Evolutionary conservation across 2,113 vertebrate genomes (phyloP).

Genomic region (Plotosus lineatus): DNA sequence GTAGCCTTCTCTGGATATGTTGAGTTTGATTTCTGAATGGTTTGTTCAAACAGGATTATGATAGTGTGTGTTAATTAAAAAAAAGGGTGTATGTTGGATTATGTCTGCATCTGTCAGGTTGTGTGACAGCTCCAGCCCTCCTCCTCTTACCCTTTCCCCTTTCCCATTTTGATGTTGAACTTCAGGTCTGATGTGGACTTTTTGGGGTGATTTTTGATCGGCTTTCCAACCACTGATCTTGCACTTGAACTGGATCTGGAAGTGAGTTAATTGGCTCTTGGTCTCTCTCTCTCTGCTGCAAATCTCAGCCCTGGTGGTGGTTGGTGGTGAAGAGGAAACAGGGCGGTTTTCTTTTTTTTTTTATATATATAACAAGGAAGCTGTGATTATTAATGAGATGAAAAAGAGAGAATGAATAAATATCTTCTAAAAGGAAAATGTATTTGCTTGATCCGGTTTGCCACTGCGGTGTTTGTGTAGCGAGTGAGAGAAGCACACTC

Average conservation of each 20-base stretch:
- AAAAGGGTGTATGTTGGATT: background rate
- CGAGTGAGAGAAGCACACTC: background rate
- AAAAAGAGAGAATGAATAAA: background rate
- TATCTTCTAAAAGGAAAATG: background rate
- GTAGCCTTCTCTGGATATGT: background rate
- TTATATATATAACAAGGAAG: background rate
- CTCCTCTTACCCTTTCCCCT: background rate
- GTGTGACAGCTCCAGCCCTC: slow-evolving; percentile 6
- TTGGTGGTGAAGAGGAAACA: background rate
- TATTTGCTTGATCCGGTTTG: background rate
- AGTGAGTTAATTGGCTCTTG: slow-evolving; percentile 66
- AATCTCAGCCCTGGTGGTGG: slow-evolving; percentile 41
- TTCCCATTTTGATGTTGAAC: background rate
- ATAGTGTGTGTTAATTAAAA: background rate
- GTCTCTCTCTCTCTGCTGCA: slow-evolving; percentile 31
- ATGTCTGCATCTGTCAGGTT: background rate
- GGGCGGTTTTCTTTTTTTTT: slow-evolving; percentile 4
- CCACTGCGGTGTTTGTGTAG: background rate
- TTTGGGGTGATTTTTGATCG: background rate
- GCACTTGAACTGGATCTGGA: slow-evolving; percentile 52
- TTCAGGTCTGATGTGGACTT: background rate
- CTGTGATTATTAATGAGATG: background rate
- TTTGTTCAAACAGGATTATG: background rate
- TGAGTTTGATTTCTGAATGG: background rate
- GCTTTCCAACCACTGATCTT: slow-evolving; percentile 46